These are phyloP conservation scores for Melanotaenia maccullochi DNA, from an alignment of 2,797 vertebrate genomes.

Conservation along the genomic window DNA sequence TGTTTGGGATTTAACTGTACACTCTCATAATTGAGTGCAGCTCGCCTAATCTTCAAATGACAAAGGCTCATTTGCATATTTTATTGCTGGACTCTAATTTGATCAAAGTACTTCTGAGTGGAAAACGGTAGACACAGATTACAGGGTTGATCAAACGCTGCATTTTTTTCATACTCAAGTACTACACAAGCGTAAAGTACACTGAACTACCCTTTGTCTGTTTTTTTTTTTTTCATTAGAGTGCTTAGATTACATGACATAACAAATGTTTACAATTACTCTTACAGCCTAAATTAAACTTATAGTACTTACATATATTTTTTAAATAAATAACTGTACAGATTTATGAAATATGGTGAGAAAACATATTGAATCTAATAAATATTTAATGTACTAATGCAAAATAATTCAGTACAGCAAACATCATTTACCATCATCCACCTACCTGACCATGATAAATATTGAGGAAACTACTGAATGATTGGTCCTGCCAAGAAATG, in stretches of 20 bases:
- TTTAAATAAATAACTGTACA: too few species aligned
- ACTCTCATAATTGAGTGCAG: slow-evolving; percentile 38
- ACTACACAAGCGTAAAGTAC: neutral
- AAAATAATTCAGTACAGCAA: slow-evolving; percentile 9
- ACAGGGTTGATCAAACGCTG: slow-evolving; percentile 14
- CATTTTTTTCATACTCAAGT: slow-evolving; percentile 5
- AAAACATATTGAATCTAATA: slow-evolving; percentile 11
- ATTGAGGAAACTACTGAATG: neutral
- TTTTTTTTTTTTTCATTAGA: neutral
- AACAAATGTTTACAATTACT: neutral
- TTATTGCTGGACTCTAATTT: slow-evolving; percentile 34
- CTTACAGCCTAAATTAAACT: neutral
- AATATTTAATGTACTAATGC: slow-evolving; percentile 23
- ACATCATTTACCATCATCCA: slow-evolving; percentile 3
- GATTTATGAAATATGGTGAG: neutral
- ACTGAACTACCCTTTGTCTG: neutral
- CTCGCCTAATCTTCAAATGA: slow-evolving; percentile 45
- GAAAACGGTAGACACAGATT: slow-evolving; percentile 16
- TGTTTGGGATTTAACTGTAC: slow-evolving; percentile 34
- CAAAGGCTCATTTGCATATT: slow-evolving; percentile 56
- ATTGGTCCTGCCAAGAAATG: neutral
- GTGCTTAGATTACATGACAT: neutral
- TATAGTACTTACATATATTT: neutral
- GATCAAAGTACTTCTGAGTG: slow-evolving; percentile 19
- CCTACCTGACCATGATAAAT: slow-evolving; percentile 14